Evolutionary conservation across 2,797 vertebrate species (phyloP).

Genomic region (Parauchenoglanis ngamensis): DNA sequence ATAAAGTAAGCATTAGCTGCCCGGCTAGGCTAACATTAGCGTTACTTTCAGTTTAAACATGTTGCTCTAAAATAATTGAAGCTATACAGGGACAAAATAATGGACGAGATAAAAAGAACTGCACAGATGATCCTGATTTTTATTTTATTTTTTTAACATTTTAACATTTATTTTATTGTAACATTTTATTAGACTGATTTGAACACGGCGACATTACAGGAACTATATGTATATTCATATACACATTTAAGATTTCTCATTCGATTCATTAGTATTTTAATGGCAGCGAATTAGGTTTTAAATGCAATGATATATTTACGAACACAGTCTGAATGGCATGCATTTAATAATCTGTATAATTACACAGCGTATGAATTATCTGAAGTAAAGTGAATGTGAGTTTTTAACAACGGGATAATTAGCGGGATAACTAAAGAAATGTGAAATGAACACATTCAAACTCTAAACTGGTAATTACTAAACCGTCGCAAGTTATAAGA

Average conservation of each 20-base stretch:
- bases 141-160: no score
- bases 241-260: neutral
- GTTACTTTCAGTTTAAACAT: neutral
- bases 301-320: neutral
- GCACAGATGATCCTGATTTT: no score
- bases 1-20: neutral
- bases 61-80: neutral
- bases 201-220: no score
- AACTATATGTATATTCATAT: neutral
- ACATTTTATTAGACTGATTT: no score
- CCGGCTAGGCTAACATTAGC: neutral
- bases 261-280: neutral
- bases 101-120: neutral
- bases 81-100: neutral
- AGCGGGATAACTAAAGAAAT: neutral
- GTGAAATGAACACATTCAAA: neutral
- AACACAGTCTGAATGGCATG: neutral
- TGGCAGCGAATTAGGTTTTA: neutral
- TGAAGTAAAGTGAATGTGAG: neutral
- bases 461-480: neutral
- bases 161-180: no score
- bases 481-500: neutral
- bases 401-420: neutral
- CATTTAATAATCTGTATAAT: conserved; percentile 1
- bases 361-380: neutral